Evolutionary conservation across 2,888 invertebrate genomes (phyloP).

Genomic region (Laspeyria flexula): DNA sequence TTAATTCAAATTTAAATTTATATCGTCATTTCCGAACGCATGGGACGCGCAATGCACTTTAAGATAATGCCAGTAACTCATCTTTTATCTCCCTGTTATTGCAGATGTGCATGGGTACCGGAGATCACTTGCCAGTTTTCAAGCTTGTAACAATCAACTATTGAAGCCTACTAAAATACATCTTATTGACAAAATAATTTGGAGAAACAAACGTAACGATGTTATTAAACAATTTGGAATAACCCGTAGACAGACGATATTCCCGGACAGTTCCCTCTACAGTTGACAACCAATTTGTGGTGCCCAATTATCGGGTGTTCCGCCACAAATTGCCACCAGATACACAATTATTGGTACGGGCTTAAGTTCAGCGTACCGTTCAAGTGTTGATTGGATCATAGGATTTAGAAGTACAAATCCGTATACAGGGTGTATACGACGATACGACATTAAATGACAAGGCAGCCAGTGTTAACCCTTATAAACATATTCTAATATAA

Average conservation of each 20-base stretch:
- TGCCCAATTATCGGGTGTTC: slow-evolving; percentile 42
- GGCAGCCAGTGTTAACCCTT: no score
- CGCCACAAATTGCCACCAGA: slow-evolving; percentile 37
- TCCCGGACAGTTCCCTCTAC: slow-evolving; percentile 9
- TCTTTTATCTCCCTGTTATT: no score
- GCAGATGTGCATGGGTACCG: no score
- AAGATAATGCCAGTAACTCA: no score
- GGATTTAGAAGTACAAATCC: not conserved
- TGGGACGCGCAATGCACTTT: slow-evolving; percentile 38
- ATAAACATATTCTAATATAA: no score
- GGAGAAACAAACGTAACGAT: not conserved
- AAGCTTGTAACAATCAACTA: no score
- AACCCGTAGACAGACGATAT: not conserved
- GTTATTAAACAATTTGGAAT: not conserved
- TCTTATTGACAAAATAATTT: not conserved
- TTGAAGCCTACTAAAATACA: no score
- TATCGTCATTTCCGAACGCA: slow-evolving; percentile 19
- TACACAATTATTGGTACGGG: slow-evolving; percentile 14
- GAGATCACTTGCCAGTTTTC: no score
- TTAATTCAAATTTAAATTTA: slow-evolving; percentile 20
- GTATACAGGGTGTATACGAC: no score
- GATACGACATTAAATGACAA: no score
- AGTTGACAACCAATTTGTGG: slow-evolving; percentile 47
- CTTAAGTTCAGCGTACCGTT: slow-evolving; percentile 18
- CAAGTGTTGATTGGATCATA: slow-evolving; percentile 8